These are phyloP conservation scores for Xiphorhynchus erythropygius DNA, from an alignment of 2,797 vertebrate species.

Conservation along the genomic window DNA sequence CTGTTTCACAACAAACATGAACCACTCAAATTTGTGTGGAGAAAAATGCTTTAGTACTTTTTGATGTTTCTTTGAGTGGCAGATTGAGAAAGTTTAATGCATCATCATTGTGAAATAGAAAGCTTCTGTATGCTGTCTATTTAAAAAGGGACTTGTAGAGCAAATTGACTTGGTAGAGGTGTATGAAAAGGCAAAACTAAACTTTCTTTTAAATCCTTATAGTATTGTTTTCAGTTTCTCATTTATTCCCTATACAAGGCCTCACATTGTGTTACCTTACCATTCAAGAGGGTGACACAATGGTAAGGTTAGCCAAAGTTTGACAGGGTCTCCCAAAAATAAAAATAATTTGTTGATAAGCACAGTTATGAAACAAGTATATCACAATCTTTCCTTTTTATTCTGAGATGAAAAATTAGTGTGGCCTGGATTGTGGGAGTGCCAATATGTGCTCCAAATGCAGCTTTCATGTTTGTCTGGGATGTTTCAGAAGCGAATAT, in stretches of 20 bases:
- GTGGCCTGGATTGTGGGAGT: background rate
- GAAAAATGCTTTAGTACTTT: background rate
- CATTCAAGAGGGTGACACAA: fast-evolving
- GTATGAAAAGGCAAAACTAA: background rate
- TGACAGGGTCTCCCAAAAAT: background rate
- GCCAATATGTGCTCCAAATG: background rate
- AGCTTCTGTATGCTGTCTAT: background rate
- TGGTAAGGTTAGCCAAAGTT: background rate
- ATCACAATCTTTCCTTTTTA: background rate
- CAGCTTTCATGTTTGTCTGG: background rate
- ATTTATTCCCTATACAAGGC: background rate
- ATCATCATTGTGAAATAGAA: background rate
- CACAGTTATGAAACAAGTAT: background rate
- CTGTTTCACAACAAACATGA: background rate
- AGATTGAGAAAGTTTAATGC: background rate
- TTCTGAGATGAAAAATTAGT: background rate
- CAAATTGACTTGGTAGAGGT: background rate
- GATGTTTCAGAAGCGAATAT: background rate
- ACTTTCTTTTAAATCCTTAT: background rate
- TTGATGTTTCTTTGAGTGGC: background rate
- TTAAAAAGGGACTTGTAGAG: background rate
- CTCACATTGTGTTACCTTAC: background rate
- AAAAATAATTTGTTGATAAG: background rate
- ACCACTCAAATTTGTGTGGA: background rate
- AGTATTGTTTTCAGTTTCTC: background rate